Conservation (phyloP, 2,797 vertebrate genomes). For the Anguilla pacifica region DNA sequence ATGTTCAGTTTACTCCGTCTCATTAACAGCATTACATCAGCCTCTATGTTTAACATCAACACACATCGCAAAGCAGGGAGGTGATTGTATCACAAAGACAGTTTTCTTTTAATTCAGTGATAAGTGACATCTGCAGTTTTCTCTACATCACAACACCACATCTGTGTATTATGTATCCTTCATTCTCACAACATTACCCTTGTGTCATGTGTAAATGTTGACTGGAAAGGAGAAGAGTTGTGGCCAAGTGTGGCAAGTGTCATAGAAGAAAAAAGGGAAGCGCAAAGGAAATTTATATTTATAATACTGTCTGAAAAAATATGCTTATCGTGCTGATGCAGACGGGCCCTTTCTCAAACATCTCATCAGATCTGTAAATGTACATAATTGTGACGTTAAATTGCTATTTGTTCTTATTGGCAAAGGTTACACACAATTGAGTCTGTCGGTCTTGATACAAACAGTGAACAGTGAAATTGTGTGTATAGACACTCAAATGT, state of each 20-base stretch:
- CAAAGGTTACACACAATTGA: not conserved
- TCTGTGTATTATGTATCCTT: not conserved
- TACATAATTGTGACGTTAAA: not conserved
- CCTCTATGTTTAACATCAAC: constrained; percentile 36
- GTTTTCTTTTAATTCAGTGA: constrained; percentile 19
- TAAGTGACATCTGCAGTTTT: constrained; percentile 11
- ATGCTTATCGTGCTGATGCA: not conserved
- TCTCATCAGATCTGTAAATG: not conserved
- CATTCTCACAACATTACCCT: not conserved
- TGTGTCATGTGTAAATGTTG: not conserved
- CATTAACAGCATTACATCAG: constrained; percentile 60
- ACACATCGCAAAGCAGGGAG: constrained; percentile 15
- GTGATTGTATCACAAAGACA: constrained; percentile 2
- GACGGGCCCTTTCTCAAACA: not conserved
- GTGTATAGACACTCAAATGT: not conserved
- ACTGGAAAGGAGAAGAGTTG: not conserved
- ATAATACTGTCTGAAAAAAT: not conserved
- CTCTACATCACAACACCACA: not conserved
- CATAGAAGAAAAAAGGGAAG: not conserved
- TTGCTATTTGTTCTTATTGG: not conserved
- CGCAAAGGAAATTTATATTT: not conserved
- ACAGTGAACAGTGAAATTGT: not conserved
- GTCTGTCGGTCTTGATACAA: not conserved
- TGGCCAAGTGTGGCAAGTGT: constrained; percentile 1
- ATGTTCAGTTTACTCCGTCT: constrained; percentile 29